Conservation (phyloP, 1,140 invertebrate genomes). For the Hyposmocoma kahamanoa region DNA sequence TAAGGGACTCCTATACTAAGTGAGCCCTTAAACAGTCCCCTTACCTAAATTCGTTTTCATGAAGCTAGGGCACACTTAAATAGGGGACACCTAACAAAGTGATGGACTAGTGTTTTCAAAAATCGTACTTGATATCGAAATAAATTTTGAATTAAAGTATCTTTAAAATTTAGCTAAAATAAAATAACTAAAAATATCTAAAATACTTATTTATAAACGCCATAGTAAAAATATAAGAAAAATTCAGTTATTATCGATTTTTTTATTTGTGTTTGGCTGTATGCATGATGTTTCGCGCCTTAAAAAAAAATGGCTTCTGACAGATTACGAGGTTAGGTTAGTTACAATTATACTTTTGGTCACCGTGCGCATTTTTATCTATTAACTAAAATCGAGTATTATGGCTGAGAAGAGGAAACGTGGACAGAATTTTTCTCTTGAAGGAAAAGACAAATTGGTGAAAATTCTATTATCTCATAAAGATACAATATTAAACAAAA, state of each 20-base stretch:
- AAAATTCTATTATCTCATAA: constrained; percentile 7
- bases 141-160: neutral
- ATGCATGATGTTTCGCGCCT: too few relatives aligned
- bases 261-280: too few relatives aligned
- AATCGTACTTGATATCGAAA: neutral
- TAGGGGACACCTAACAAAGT: neutral
- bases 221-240: neutral
- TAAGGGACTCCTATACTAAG: neutral
- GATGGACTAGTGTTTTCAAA: neutral
- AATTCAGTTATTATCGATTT: neutral
- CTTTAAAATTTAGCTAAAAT: neutral
- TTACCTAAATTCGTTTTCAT: neutral
- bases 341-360: neutral
- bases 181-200: neutral
- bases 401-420: constrained; percentile 15
- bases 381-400: too few relatives aligned
- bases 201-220: neutral
- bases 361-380: too few relatives aligned
- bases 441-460: constrained; percentile 7
- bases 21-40: neutral
- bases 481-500: constrained; percentile 18
- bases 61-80: neutral
- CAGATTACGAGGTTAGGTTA: neutral
- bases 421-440: constrained; percentile 9
- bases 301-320: neutral